Evolutionary conservation across 2,888 invertebrate genomes (phyloP), one percentile per base, ranked within the genome.

Genomic region (Lasioglossum malachurum): DNA sequence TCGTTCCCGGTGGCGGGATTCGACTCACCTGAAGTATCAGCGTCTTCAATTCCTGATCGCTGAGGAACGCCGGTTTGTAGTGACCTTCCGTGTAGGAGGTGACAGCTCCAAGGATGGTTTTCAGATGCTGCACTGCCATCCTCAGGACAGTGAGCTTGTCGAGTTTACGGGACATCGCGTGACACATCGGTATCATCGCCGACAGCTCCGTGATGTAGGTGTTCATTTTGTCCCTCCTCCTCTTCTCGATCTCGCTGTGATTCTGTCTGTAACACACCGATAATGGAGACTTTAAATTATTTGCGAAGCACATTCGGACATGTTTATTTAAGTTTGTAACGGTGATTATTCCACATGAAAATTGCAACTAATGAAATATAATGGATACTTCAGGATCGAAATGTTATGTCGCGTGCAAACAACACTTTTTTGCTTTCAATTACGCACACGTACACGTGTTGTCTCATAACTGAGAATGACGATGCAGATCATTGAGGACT

Each of bases 141-240:
- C 99, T 96, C 44, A 99, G 96, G 1, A 97, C 97, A 0, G 99
- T 99, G 91, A 99, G 96, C 95, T 99, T 99, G 96, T 99, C 99
- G 93, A 99, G 96, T 96, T 99, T 99, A 80, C 98, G 96, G 53
- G 98, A 97, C 98, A 98, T 98, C 5, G 98, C 98, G 92, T 98
- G 97, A 94, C 99, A 99, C 98, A 98, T 98, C 0, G 99, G 99
- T 35, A 99, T 97, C 97, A 99, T 97, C 2, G 97, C 96, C 78
- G 98, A 98, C 82, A 99, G 95, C 95, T 99, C 98, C 4, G 97
- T 97, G 92, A 99, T 99, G 95, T 98, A 99, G 0, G 98, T 98
- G 96, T 99, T 99, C 99, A 99, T 99, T 96, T 99, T 99, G 95
- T 99, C 99, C 49, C 99, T 96, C 0, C 99, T 96, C 0, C 99